These are phyloP conservation scores for Gadopsis marmoratus DNA, from an alignment of 2,797 vertebrate species.

Conservation along the genomic window DNA sequence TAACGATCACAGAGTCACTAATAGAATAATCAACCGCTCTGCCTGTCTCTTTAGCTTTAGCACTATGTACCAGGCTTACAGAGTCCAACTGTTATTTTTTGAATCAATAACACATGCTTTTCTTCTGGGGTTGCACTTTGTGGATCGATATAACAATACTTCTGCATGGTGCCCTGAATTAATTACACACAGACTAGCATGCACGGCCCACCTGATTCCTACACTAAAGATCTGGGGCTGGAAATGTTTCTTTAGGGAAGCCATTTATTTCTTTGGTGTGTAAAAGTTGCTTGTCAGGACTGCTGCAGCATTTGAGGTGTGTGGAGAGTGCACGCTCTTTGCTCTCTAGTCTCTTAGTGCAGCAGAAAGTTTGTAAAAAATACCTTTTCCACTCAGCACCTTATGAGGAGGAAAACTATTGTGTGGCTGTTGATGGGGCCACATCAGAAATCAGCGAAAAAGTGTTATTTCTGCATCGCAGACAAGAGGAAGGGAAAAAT, in stretches of 20 bases:
- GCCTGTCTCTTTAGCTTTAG: conserved; percentile 34
- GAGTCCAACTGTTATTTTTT: conserved; percentile 40
- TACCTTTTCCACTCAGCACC: conserved; percentile 35
- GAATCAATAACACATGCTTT: conserved; percentile 68
- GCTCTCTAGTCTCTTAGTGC: conserved; percentile 27
- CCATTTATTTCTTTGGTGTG: conserved; percentile 42
- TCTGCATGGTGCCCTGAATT: conserved; percentile 48
- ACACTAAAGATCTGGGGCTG: conserved; percentile 30
- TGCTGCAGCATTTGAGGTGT: conserved; percentile 4
- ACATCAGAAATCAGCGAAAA: conserved; percentile 47
- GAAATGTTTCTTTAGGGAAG: conserved; percentile 54
- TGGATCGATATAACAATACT: conserved; percentile 63
- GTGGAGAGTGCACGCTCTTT: conserved; percentile 1
- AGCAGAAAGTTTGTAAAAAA: conserved; percentile 44
- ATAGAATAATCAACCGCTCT: conserved; percentile 25
- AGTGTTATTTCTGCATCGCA: conserved; percentile 49
- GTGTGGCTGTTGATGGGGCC: conserved; percentile 33
- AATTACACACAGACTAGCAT: conserved; percentile 45
- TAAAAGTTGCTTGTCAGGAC: conserved; percentile 32
- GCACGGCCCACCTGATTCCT: conserved; percentile 33
- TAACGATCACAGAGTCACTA: conserved; percentile 15
- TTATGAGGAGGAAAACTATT: conserved; percentile 28
- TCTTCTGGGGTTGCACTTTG: conserved; percentile 54
- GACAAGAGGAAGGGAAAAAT: conserved; percentile 56
- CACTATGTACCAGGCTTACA: conserved; percentile 17